A percentile compares a stretch with the other conserved stretches of the same genome.
These are phyloP conservation scores for Drosophila heteroneura DNA, from an alignment of 2,888 invertebrate species.

Conservation along the genomic window DNA sequence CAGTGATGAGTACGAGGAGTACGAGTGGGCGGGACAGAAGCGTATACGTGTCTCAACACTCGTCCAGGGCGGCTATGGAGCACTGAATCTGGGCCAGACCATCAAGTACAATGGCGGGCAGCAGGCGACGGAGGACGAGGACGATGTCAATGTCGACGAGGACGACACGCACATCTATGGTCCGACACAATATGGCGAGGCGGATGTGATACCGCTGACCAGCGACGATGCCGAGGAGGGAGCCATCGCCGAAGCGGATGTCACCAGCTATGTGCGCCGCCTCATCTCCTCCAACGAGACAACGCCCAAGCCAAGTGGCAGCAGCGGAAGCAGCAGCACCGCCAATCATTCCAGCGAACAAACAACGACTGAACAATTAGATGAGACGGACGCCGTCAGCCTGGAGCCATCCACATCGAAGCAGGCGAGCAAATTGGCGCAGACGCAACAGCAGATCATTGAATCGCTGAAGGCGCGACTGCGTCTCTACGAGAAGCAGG, in stretches of 20 bases:
- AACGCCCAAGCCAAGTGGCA: constrained; percentile 34
- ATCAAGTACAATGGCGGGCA: constrained; percentile 66
- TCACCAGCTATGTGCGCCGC: constrained; percentile 83
- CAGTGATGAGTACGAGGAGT: constrained; percentile 90
- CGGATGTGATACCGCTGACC: constrained; percentile 87
- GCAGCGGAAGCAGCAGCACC: constrained; percentile 12
- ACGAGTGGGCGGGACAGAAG: constrained; percentile 96
- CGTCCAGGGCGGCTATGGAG: constrained; percentile 89
- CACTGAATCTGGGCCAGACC: constrained; percentile 84
- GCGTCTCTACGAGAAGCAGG: constrained; percentile 90
- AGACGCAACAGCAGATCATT: constrained; percentile 85
- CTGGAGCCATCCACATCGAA: constrained; percentile 39
- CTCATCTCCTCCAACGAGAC: constrained; percentile 74
- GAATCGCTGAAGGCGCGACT: constrained; percentile 92
- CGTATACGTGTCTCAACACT: constrained; percentile 91
- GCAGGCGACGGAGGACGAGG: constrained; percentile 87
- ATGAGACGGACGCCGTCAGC: constrained; percentile 2
- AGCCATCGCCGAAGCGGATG: constrained; percentile 75
- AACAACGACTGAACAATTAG: constrained; percentile 35
- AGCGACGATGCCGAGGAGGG: constrained; percentile 85
- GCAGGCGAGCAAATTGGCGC: constrained; percentile 32
- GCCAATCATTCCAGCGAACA: constrained; percentile 48
- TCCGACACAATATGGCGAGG: constrained; percentile 93
- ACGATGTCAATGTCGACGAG: constrained; percentile 93
- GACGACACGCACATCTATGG: constrained; percentile 94